Evolutionary conservation across 1,140 invertebrate genomes (phyloP), one percentile per base, ranked within the genome.

Genomic region (Philopotamus ludificatus): DNA sequence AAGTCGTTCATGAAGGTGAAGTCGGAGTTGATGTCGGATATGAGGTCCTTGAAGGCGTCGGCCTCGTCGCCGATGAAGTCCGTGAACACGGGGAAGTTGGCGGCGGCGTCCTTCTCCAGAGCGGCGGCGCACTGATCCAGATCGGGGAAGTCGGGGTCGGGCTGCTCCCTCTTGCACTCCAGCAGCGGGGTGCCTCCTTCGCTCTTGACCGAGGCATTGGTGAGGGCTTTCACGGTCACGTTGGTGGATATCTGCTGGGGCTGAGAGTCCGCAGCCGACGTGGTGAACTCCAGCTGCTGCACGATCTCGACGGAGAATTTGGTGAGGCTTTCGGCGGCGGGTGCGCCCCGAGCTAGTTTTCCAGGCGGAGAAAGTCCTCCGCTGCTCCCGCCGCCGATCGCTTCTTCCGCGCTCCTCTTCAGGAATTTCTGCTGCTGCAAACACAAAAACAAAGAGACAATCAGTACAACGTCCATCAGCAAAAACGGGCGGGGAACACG

Each of bases 301-400:
- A 92, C 92, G 59, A 95, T 95, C 78, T 95, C 91, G 15, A 95
- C 92, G 0, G 91, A 92, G 76, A 94, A 92, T 73, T 92, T 92
- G 42, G 88, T 90, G 59, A 90, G 81, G 58, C 83, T 85, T 22
- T 77, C 75, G 63, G 45, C 61, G 44, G 72, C 72, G 45, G 25
- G 59, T 67, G 9, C 63, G 53, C 3, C 69, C 71, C 12, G 67
- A 71, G 28, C 70, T 68, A 57, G 67, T 74, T 26, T 74, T 70
- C n/a, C 66, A 54, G 3, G 64, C 47, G 15, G 72, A 21, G 68
- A 70, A n/a, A 75, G 74, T 45, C 73, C 73, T 67, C 74, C 68
- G 21, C 79, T 79, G 53, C 85, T 85, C 72, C 89, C 75, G 89
- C 85, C 34, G 89, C 87, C 41, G 89, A 72, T 90, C 15, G 42